phyloP scores from a whole-genome alignment of 2,113 vertebrate species.

The Serinus canaria region DNA sequence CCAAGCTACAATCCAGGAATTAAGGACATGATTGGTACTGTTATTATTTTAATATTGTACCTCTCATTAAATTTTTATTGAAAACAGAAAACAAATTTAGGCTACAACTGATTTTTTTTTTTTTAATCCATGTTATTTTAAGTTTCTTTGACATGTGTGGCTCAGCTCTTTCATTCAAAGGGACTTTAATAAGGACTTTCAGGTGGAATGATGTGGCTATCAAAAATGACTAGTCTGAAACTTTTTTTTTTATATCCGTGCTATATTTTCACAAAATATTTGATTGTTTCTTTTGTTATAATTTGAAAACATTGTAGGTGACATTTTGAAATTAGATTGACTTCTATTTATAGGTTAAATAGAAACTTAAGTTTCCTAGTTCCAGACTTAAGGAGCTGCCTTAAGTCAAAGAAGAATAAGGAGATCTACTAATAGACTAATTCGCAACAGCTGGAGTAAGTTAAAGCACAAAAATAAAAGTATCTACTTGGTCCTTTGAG shows the following conservation, averaged over 20 bases:
- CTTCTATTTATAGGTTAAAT: neutral
- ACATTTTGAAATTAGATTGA: neutral
- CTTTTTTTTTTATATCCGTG: neutral
- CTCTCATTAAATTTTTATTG: neutral
- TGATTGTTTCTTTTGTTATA: neutral
- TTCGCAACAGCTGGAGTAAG: conserved; percentile 44
- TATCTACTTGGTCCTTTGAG: conserved; percentile 13
- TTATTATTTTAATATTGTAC: neutral
- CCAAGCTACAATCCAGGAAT: neutral
- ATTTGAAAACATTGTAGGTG: neutral
- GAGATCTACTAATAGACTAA: neutral
- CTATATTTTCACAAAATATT: neutral
- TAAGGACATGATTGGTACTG: neutral
- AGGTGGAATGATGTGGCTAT: neutral
- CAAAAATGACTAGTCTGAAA: neutral
- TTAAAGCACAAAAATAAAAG: conserved; percentile 45
- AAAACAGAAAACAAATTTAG: neutral
- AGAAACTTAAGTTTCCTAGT: neutral
- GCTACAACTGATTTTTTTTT: neutral
- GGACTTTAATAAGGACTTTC: neutral
- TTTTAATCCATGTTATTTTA: neutral
- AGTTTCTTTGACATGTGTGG: neutral
- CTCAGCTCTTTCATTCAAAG: neutral
- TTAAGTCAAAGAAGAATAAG: neutral
- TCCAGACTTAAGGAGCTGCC: neutral